These are phyloP conservation scores for Suncus etruscus DNA, from an alignment of 2,113 vertebrate genomes.

Conservation along the genomic window DNA sequence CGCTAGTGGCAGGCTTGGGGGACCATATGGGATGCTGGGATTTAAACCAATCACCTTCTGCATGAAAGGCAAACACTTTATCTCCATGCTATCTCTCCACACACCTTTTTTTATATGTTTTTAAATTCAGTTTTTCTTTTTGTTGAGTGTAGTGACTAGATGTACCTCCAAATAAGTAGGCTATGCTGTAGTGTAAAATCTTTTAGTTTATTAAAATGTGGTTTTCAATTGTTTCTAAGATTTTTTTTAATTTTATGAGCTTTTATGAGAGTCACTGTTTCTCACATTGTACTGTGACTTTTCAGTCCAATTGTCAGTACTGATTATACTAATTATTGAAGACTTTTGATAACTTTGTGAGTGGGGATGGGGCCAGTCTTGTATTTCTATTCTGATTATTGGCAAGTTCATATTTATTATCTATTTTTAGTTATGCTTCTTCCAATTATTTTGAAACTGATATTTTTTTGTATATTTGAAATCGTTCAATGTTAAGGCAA, in stretches of 20 bases:
- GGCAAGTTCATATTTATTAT: neutral
- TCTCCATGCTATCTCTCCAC: no score
- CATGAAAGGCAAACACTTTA: no score
- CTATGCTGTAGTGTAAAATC: neutral
- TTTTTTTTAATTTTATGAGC: neutral
- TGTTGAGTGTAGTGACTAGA: no score
- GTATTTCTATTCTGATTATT: neutral
- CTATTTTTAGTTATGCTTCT: neutral
- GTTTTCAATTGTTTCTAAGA: neutral
- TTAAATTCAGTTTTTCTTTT: neutral
- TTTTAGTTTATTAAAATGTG: neutral
- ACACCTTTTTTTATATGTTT: neutral
- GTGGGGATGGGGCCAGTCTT: neutral
- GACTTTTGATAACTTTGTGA: neutral
- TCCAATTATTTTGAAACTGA: neutral
- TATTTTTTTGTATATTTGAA: neutral
- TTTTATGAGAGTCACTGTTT: neutral
- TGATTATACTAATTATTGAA: neutral
- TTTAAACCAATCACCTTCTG: no score
- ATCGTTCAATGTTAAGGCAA: neutral
- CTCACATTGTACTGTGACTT: neutral
- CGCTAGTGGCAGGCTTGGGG: no score
- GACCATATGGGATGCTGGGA: no score
- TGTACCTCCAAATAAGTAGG: neutral
- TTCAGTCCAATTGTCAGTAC: neutral